Conservation (phyloP, 2,113 vertebrate species). For the Cnemophilus loriae region DNA sequence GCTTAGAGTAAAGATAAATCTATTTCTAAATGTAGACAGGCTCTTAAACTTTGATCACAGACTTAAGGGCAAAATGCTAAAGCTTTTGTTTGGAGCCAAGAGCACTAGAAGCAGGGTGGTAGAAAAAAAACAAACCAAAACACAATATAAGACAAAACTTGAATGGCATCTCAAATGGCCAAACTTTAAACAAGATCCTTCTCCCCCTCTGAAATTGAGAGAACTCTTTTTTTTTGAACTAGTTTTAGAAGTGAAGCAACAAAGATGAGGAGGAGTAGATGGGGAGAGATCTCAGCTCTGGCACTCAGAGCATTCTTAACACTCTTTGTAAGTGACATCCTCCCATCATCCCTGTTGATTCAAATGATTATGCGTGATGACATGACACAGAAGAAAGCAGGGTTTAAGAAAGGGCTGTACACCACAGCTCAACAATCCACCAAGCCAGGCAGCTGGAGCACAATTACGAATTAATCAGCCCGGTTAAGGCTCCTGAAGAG, state of each 20-base stretch:
- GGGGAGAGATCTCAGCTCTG: neutral
- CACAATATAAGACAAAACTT: neutral
- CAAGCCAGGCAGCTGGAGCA: neutral
- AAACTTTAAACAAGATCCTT: neutral
- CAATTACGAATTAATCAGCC: neutral
- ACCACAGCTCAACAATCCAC: neutral
- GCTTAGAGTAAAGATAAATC: neutral
- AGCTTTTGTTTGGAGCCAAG: neutral
- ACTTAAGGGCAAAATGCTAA: neutral
- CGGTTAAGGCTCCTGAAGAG: neutral
- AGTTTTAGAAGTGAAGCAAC: neutral
- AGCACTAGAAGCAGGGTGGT: neutral
- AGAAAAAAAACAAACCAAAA: neutral
- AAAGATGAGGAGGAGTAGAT: neutral
- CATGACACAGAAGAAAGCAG: neutral
- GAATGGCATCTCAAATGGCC: neutral
- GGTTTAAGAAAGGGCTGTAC: neutral
- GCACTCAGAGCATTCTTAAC: neutral
- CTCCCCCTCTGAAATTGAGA: neutral
- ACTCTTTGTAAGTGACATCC: neutral
- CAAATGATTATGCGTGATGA: neutral
- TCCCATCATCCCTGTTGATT: neutral
- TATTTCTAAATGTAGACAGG: neutral
- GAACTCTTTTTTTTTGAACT: accelerated
- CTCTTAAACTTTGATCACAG: neutral